Evolutionary conservation across 2,797 vertebrate genomes (phyloP), one percentile per base, ranked within the genome.

Genomic region (Anomalospiza imberbis): DNA sequence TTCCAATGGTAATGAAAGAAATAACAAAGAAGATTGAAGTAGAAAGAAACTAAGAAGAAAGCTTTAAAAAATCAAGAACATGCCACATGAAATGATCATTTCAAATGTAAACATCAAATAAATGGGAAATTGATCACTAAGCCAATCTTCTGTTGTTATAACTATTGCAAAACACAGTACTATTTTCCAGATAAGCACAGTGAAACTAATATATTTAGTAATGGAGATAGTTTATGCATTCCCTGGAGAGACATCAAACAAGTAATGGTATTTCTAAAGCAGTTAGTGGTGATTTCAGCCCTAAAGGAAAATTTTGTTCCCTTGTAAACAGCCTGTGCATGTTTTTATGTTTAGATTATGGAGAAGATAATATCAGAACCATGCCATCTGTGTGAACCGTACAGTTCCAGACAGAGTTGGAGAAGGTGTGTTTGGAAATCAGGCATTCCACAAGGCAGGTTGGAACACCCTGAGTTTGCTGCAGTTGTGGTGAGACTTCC

Each of bases 111-210:
- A 77, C n/a, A 70, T 25, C 20, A 68, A 77, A 80, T 71, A 85
- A 91, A 96, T 89, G 61, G 65, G 44, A 91, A 95, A 83, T 68
- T 58, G 54, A 66, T 95, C 47, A 88, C 34, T 66, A 65, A 89
- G 16, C n/a, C 47, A 77, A 36, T 65, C 32, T 88, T 71, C 72
- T 81, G 17, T 62, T 94, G 47, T 62, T 88, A 76, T 42, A 85
- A 65, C n/a, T 82, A 61, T 83, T 87, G 60, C 51, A 86, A 94
- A 87, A 71, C 17, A 74, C 3, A 62, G 65, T 15, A 79, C 63
- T 85, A 93, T 55, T 67, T 94, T 94, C 62, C 20, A 31, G 26
- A 50, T 68, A 85, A 87, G 36, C 72, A 80, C 34, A 85, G 29
- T 48, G 31, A 38, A 94, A 72, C 32, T 50, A 70, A 90, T 71